Conservation (phyloP, 2,888 invertebrate genomes). For the Xestia xanthographa region DNA sequence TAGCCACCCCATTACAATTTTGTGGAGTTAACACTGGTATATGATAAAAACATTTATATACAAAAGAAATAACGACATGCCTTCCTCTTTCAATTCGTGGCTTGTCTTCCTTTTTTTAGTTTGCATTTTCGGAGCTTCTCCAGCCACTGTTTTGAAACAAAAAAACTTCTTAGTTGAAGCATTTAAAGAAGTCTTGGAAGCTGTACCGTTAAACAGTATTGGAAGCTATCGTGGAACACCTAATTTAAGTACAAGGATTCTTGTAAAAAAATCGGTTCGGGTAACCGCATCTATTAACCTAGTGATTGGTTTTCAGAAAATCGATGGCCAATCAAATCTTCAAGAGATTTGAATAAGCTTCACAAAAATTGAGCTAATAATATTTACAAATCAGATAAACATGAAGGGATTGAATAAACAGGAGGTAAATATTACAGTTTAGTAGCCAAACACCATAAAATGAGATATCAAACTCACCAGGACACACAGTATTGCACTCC, state of each 20-base stretch:
- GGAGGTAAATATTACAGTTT: not conserved
- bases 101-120: constrained; percentile 70
- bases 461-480: constrained; percentile 87
- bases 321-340: not conserved
- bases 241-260: not conserved
- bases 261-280: not conserved
- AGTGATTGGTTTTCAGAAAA: not conserved
- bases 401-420: not conserved
- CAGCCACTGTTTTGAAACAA: constrained; percentile 80
- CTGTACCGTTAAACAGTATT: not conserved
- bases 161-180: constrained; percentile 38
- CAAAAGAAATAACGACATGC: constrained; percentile 75
- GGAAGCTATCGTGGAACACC: not conserved
- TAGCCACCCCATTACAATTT: too few species aligned
- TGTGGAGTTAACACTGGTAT: constrained; percentile 60
- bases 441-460: constrained; percentile 20
- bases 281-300: not conserved
- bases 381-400: constrained; percentile 27
- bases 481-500: constrained; percentile 95
- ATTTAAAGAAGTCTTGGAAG: not conserved
- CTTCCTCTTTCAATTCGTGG: constrained; percentile 73
- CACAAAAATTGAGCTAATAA: not conserved
- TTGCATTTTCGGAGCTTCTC: constrained; percentile 72
- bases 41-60: constrained; percentile 56
- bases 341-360: not conserved